A percentile compares a stretch with the other conserved stretches of the same genome.
Conservation (phyloP, 2,888 invertebrate species). For the Drosophila koepferae region DNA sequence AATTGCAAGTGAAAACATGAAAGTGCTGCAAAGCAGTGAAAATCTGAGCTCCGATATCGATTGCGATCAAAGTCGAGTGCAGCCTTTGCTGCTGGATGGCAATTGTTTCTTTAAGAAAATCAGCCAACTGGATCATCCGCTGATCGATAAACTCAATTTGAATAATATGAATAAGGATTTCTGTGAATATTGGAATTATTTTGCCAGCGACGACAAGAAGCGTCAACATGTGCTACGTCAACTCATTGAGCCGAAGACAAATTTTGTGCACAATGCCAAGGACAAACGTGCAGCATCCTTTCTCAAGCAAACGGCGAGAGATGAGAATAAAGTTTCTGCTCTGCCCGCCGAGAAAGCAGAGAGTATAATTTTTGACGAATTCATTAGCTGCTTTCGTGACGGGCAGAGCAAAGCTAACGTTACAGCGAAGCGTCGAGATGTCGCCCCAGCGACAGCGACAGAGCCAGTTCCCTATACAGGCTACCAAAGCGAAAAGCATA, state of each 20-base stretch:
- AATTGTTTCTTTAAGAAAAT: slow-evolving; percentile 27
- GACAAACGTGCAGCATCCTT: neutral
- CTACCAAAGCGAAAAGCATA: neutral
- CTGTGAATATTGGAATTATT: slow-evolving; percentile 50
- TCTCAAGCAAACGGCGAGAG: neutral
- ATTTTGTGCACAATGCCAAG: slow-evolving; percentile 9
- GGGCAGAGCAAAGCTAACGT: neutral
- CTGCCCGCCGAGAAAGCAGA: slow-evolving; percentile 1
- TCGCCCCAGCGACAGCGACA: neutral
- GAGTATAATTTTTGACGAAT: slow-evolving; percentile 25
- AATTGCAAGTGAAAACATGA: slow-evolving; percentile 37
- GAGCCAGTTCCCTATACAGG: neutral
- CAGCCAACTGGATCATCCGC: slow-evolving; percentile 6
- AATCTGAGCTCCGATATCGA: neutral
- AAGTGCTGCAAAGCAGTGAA: neutral
- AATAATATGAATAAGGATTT: slow-evolving; percentile 30
- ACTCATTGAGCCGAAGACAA: slow-evolving; percentile 37
- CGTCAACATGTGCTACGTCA: slow-evolving; percentile 38
- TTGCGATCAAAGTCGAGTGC: neutral
- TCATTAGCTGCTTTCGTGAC: slow-evolving; percentile 35
- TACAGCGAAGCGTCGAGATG: slow-evolving; percentile 14
- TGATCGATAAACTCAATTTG: slow-evolving; percentile 27
- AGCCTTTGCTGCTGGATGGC: slow-evolving; percentile 31
- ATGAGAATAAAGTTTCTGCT: neutral
- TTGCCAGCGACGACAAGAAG: slow-evolving; percentile 46